Evolutionary conservation across 2,797 vertebrate species (phyloP).

Genomic region (Varecia variegata): DNA sequence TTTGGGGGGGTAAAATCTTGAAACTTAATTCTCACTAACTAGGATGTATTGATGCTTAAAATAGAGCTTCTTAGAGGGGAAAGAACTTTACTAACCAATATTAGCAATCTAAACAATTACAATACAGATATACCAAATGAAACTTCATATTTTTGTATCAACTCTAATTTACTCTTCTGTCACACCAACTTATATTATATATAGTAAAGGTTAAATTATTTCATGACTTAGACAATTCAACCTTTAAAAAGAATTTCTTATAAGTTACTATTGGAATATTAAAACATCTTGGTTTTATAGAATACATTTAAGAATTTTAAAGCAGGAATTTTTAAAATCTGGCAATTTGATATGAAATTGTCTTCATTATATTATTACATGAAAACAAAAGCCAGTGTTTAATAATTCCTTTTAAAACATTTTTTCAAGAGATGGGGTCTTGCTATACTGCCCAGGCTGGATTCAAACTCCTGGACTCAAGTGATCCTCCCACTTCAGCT

Average conservation of each 20-base stretch:
- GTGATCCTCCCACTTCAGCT: neutral
- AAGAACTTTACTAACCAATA: conserved; percentile 35
- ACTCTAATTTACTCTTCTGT: neutral
- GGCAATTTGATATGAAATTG: neutral
- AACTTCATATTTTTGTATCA: conserved; percentile 44
- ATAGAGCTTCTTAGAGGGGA: neutral
- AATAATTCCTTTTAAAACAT: neutral
- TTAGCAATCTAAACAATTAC: neutral
- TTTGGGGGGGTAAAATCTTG: neutral
- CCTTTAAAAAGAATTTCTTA: neutral
- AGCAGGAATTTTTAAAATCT: neutral
- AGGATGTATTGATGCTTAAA: conserved; percentile 26
- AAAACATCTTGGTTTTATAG: conserved; percentile 39
- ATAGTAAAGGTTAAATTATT: neutral
- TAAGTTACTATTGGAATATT: conserved; percentile 38
- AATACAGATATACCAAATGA: neutral
- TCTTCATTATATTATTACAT: neutral
- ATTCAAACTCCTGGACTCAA: neutral
- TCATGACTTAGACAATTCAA: conserved; percentile 15
- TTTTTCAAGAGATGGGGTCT: neutral
- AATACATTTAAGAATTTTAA: conserved; percentile 32
- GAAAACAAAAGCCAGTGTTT: neutral
- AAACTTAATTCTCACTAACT: conserved; percentile 32
- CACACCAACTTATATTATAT: neutral
- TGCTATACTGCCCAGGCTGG: neutral